Conservation (phyloP, 1,140 invertebrate genomes). For the Dinoponera quadriceps region DNA sequence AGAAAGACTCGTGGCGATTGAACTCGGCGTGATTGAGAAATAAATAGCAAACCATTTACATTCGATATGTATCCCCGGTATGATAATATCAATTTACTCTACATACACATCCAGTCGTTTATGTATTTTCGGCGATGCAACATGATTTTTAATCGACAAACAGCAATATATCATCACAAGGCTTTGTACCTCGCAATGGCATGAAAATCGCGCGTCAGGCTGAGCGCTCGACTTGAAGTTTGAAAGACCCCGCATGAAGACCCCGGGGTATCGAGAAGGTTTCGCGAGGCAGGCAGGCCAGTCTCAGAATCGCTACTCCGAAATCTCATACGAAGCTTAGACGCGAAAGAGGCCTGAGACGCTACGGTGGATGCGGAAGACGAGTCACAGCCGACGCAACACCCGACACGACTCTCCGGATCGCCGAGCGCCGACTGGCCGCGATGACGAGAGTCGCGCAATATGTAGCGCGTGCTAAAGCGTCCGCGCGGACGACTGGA, state of each 20-base stretch:
- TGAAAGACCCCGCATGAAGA: too few relatives aligned
- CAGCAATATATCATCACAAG: background rate
- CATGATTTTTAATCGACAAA: background rate
- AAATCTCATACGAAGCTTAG: background rate
- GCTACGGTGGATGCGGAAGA: background rate
- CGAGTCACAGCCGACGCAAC: conserved; percentile 14
- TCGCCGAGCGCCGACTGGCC: conserved; percentile 70
- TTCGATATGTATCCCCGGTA: background rate
- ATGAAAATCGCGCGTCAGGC: too few relatives aligned
- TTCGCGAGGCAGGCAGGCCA: too few relatives aligned
- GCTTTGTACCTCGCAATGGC: too few relatives aligned
- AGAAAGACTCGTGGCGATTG: too few relatives aligned
- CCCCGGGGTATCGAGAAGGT: too few relatives aligned
- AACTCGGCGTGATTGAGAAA: conserved; percentile 8
- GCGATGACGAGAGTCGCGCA: conserved; percentile 47
- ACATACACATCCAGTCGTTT: background rate
- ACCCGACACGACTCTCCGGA: conserved; percentile 60
- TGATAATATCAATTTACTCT: conserved; percentile 6
- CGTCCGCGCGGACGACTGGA: conserved; percentile 63
- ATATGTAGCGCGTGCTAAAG: conserved; percentile 62
- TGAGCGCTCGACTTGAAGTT: too few relatives aligned
- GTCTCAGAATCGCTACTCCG: background rate
- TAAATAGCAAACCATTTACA: background rate
- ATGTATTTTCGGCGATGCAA: too few relatives aligned
- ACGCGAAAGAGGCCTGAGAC: background rate